A percentile compares a stretch with the other conserved stretches of the same genome.
These are phyloP conservation scores for Oxytorus armatus DNA, from an alignment of 2,888 invertebrate genomes.

Conservation along the genomic window DNA sequence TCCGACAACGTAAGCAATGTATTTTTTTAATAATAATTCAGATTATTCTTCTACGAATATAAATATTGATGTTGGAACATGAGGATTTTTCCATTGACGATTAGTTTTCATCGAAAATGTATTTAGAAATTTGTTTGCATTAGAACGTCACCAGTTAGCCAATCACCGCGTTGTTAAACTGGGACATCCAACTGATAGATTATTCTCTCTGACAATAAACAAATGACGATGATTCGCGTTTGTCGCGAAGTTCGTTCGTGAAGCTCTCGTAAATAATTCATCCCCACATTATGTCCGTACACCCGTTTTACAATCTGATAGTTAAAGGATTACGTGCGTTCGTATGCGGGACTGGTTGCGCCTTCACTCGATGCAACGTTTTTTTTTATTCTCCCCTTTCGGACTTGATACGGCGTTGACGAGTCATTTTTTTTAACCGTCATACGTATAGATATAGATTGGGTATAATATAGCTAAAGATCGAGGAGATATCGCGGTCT, in stretches of 20 bases:
- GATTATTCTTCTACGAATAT: too few species aligned
- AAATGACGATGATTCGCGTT: slow-evolving; percentile 22
- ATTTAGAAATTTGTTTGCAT: too few species aligned
- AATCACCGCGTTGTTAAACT: background rate
- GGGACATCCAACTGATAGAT: slow-evolving; percentile 1
- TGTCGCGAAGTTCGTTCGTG: slow-evolving; percentile 43
- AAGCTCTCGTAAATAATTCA: slow-evolving; percentile 67
- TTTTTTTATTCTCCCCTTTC: slow-evolving; percentile 22
- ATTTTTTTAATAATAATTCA: too few species aligned
- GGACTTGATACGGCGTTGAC: slow-evolving; percentile 46
- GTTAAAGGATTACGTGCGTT: slow-evolving; percentile 65
- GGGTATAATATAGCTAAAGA: slow-evolving; percentile 49
- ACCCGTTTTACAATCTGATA: slow-evolving; percentile 65
- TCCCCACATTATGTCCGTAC: slow-evolving; percentile 44
- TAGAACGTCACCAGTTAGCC: background rate
- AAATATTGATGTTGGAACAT: too few species aligned
- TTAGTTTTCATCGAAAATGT: too few species aligned
- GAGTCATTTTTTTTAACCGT: slow-evolving; percentile 38
- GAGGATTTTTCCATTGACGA: too few species aligned
- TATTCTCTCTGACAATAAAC: background rate
- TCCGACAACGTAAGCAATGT: too few species aligned
- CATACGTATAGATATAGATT: slow-evolving; percentile 7
- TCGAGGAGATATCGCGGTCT: slow-evolving; percentile 59
- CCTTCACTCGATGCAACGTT: slow-evolving; percentile 47
- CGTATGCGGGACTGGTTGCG: slow-evolving; percentile 53